Evolutionary conservation across 2,797 vertebrate species (phyloP).

Genomic region (Poecilia wingei): DNA sequence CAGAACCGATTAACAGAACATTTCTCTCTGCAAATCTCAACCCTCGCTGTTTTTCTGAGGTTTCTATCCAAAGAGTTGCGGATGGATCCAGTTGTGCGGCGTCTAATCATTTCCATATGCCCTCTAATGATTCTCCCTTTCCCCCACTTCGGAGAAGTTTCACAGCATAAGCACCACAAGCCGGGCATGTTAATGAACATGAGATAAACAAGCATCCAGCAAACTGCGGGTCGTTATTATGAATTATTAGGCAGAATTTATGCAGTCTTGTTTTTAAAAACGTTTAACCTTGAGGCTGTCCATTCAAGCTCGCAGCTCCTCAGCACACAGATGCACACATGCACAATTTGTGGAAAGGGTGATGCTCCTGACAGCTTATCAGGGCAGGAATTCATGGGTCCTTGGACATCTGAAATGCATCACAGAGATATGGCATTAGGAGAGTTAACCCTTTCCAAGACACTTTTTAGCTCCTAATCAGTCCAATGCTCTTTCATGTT

Average conservation of each 20-base stretch:
- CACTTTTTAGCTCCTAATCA: neutral
- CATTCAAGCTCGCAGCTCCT: constrained; percentile 27
- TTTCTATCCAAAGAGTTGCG: constrained; percentile 24
- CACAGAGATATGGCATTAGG: constrained; percentile 51
- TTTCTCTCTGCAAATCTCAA: constrained; percentile 33
- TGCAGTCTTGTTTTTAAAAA: constrained; percentile 70
- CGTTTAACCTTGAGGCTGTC: constrained; percentile 73
- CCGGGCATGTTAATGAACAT: constrained; percentile 68
- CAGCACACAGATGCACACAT: constrained; percentile 27
- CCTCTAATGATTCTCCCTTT: constrained; percentile 64
- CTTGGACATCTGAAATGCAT: constrained; percentile 71
- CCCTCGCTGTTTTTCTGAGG: constrained; percentile 26
- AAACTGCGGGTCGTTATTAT: constrained; percentile 68
- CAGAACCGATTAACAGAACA: constrained; percentile 1
- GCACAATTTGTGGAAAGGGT: constrained; percentile 48
- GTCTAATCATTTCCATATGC: constrained; percentile 70
- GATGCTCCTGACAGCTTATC: constrained; percentile 74
- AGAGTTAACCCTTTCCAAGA: constrained; percentile 57
- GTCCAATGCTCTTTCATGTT: neutral
- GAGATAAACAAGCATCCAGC: constrained; percentile 64
- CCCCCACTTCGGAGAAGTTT: constrained; percentile 58
- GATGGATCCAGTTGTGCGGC: constrained; percentile 42
- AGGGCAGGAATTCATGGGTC: constrained; percentile 71
- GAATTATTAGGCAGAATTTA: constrained; percentile 74
- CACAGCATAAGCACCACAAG: constrained; percentile 54